Evolutionary conservation across 1,140 invertebrate genomes (phyloP).

Genomic region (Heliconius congener): DNA sequence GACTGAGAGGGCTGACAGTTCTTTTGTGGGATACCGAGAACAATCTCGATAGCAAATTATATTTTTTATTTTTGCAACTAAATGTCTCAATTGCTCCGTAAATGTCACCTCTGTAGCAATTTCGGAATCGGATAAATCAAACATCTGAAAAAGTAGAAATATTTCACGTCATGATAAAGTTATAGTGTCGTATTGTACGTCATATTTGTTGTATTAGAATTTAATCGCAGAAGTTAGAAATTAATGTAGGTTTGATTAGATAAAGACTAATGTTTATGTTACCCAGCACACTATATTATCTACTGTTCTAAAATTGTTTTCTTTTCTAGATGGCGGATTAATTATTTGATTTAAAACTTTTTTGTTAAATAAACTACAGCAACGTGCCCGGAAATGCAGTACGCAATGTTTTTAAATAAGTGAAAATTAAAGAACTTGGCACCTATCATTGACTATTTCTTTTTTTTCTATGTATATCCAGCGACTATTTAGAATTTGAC

Average conservation of each 20-base stretch:
- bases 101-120: slow-evolving; percentile 78
- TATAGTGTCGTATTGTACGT: background rate
- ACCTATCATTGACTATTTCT: background rate
- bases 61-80: slow-evolving; percentile 76
- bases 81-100: slow-evolving; percentile 71
- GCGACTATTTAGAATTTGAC: background rate
- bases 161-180: background rate
- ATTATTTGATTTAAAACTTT: too few species aligned
- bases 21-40: slow-evolving; percentile 70
- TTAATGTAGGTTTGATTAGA: background rate
- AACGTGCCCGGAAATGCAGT: too few species aligned
- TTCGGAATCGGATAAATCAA: slow-evolving; percentile 76
- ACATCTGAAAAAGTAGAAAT: slow-evolving; percentile 64
- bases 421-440: background rate
- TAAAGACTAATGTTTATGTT: background rate
- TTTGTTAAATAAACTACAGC: too few species aligned
- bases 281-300: too few species aligned
- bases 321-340: too few species aligned
- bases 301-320: too few species aligned
- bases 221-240: background rate
- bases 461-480: background rate
- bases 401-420: too few species aligned
- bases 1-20: slow-evolving; percentile 70
- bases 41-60: slow-evolving; percentile 70
- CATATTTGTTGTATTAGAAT: background rate